Evolutionary conservation across 2,888 invertebrate species (phyloP), one percentile per base, ranked within the genome.

Genomic region (Augiades crinisus): DNA sequence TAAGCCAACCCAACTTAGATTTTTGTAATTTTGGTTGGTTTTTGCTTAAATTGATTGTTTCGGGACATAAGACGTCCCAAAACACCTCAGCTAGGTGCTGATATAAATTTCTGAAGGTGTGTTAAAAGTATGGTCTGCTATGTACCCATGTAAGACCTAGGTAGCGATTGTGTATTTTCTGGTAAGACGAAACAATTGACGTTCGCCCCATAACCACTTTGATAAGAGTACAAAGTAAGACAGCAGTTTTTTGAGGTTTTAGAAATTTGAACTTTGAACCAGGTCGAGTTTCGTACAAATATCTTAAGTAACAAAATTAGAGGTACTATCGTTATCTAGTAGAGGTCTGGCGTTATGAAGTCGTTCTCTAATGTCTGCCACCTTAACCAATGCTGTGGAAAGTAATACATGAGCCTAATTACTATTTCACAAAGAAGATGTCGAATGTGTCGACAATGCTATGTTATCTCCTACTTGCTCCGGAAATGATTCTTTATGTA

Each of bases 121-220:
- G 24, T 56, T 8, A 37, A 59, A 63, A 0, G 31, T 17, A 34
- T 56, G 60, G 19, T 63, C 61, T 2, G 61, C 63, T 21, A 64
- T n/a, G 16, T 14, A 7, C 30, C 43, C 12, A 43, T 10, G 17
- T 43, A 43, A 17, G 43, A 17, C 4, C 30, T 12, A 30, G 43
- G 43, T 1, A 43, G 7, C 3, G 30, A 8, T 12, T 30, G 12
- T 12, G 43, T 19, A 3, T 31, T 43, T 12, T 1, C 10, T 12
- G 30, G 55, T 70, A 68, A 72, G 69, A 76, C 70, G 70, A 68
- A 70, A 70, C 72, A 68, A 67, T 67, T 10, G 22, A 45, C 6
- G 24, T 34, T 45, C 10, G 34, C 10, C 3, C 16, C 8, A 22
- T 45, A 34, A 34, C 16, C 34, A 34, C 16, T 10, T 14, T 7